Conservation (phyloP, 2,797 vertebrate genomes). For the Mallotus villosus region DNA sequence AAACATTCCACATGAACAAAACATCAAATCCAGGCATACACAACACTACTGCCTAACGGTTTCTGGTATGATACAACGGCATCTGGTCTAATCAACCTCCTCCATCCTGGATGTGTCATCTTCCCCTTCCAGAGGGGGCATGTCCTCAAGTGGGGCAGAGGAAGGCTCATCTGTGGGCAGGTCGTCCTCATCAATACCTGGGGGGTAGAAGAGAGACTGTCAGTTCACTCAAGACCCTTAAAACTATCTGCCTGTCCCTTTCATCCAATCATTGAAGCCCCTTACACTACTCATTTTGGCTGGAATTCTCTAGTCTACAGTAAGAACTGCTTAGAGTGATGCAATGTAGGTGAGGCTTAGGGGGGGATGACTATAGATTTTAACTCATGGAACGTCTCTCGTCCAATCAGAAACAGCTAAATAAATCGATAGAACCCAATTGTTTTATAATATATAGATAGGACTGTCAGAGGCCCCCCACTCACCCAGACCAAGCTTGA, state of each 20-base stretch:
- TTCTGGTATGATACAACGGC: constrained; percentile 12
- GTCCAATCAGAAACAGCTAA: no score
- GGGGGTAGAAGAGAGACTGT: not conserved
- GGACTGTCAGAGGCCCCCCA: not conserved
- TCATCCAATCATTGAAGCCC: not conserved
- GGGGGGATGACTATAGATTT: not conserved
- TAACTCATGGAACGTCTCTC: no score
- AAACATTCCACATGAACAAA: constrained; percentile 51
- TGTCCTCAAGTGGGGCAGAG: constrained; percentile 83
- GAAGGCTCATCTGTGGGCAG: constrained; percentile 78
- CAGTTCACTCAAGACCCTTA: not conserved
- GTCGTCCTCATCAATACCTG: constrained; percentile 96
- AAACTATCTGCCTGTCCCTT: not conserved
- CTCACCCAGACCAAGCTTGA: constrained; percentile 92
- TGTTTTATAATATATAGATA: no score
- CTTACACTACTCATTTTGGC: not conserved
- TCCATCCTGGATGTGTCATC: constrained; percentile 95
- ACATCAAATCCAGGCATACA: constrained; percentile 48
- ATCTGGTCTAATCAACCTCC: constrained; percentile 83
- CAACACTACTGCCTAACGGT: constrained; percentile 29
- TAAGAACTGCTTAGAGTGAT: not conserved
- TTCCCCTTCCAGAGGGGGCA: constrained; percentile 92
- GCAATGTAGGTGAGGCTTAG: not conserved
- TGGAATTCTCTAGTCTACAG: not conserved
- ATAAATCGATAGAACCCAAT: no score